phyloP scores from a whole-genome alignment of 2,888 invertebrate genomes.

The Pteria penguin region DNA sequence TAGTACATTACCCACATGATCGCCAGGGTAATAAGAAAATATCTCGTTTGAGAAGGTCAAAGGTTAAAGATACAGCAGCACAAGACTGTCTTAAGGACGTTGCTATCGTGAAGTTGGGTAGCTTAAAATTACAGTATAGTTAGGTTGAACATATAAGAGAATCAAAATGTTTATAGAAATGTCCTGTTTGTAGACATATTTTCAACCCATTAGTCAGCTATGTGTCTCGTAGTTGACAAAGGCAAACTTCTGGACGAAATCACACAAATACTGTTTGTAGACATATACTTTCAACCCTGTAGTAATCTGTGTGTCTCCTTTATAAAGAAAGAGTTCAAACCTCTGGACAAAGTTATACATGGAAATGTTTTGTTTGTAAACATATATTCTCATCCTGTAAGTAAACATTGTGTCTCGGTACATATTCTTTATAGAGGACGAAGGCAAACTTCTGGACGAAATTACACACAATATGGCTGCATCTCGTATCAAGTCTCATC shows the following conservation, averaged over 20 bases:
- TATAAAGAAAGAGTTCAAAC: too few relatives aligned
- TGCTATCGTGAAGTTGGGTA: too few relatives aligned
- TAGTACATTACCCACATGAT: background rate
- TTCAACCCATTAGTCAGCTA: too few relatives aligned
- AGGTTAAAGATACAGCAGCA: too few relatives aligned
- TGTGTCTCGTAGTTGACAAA: slow-evolving; percentile 76
- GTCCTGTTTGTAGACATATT: background rate
- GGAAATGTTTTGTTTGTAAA: background rate
- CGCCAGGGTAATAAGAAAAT: background rate
- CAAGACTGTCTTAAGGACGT: too few relatives aligned
- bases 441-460: slow-evolving; percentile 72
- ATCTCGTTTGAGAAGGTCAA: too few relatives aligned
- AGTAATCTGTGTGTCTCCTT: too few relatives aligned
- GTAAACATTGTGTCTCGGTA: too few relatives aligned
- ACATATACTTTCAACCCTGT: too few relatives aligned
- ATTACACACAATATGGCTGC: slow-evolving; percentile 73
- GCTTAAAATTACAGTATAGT: too few relatives aligned
- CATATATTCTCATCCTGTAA: too few relatives aligned
- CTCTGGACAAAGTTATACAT: background rate
- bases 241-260: slow-evolving; percentile 73
- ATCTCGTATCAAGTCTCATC: slow-evolving; percentile 52
- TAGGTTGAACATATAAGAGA: too few relatives aligned
- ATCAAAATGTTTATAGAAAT: background rate
- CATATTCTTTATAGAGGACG: slow-evolving; percentile 65
- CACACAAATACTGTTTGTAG: slow-evolving; percentile 71